Base-by-base conservation (phyloP, 2,113 vertebrate genomes). In the Upupa epops region DNA sequence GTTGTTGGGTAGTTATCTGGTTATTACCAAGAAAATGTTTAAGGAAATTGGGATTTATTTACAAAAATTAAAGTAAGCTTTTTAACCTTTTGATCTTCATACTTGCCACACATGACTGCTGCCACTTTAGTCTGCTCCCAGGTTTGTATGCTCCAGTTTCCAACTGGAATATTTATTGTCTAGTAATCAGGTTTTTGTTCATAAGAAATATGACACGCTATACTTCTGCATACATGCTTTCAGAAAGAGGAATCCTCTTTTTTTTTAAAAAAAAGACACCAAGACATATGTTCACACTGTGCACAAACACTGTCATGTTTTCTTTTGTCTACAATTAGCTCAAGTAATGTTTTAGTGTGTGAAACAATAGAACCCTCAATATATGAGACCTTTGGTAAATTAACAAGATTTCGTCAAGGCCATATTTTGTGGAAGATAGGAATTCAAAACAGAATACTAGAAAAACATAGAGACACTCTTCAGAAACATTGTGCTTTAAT, bases 401-500 rank as follows among this genome's bases (percentile, higher is more conserved):
- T 87, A 72, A 32, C 76, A 68, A 64, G 18, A 83, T 95, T 96
- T 78, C 92, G 82, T 73, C 54, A 81, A 58, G 40, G 17, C 87
- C 14, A 4, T 89, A 31, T 88, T 90, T 93, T 75, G 36, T 49
- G 31, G 76, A 59, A 48, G 25, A 76, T 86, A 52, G 55, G 91
- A 63, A 70, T 87, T 42, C 40, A 64, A 94, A 96, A 75, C 29
- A 79, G 32, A 88, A 77, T 65, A 84, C 86, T 96, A 64, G 71
- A 81, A 92, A 82, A 96, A 89, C 81, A 68, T 34, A 60, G 68
- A 54, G 71, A 92, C 69, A 91, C 78, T 83, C 70, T 94, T 93
- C 77, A 87, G 85, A 83, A 90, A 78, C 69, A 37, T 55, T 80
- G 63, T 83, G 46, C 89, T 96, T 96, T 93, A 96, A 94, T 95